phyloP scores from a whole-genome alignment of 2,797 vertebrate species.

The Pangasius larnaudii region DNA sequence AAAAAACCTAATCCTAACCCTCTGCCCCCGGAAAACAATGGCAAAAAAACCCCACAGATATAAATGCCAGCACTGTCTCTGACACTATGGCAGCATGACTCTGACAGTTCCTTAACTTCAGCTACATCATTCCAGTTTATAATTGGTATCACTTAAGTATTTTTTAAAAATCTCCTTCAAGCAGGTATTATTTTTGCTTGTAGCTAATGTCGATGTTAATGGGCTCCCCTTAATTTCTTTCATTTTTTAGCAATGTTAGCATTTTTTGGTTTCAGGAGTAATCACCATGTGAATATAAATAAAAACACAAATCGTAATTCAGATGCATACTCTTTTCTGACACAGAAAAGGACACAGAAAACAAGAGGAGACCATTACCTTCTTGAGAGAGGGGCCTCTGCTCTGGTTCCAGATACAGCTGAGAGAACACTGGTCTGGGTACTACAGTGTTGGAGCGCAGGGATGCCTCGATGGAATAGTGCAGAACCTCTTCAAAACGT shows the following conservation, averaged over 20 bases:
- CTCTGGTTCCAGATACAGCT: constrained; percentile 93
- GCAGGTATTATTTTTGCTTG: not conserved
- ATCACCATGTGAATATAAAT: not conserved
- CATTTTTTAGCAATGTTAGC: not conserved
- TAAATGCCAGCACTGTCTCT: not conserved
- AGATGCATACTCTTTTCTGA: not conserved
- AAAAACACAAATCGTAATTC: not conserved
- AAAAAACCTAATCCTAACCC: not conserved
- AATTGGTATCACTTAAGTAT: not conserved
- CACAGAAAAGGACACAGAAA: not conserved
- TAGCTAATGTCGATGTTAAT: not conserved
- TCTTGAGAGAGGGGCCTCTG: constrained; percentile 75
- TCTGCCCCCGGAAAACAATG: not conserved
- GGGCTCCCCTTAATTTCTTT: not conserved
- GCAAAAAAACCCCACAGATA: not conserved
- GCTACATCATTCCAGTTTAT: not conserved
- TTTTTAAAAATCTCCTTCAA: not conserved
- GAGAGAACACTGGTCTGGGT: constrained; percentile 93
- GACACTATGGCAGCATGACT: not conserved
- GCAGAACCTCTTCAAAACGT: constrained; percentile 94
- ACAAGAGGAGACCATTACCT: constrained; percentile 70
- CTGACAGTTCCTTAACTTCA: not conserved
- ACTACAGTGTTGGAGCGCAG: constrained; percentile 90
- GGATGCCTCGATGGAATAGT: constrained; percentile 95
- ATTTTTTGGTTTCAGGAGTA: not conserved